phyloP scores from a whole-genome alignment of 2,797 vertebrate genomes.

The Ctenochaetus hawaiiensis region DNA sequence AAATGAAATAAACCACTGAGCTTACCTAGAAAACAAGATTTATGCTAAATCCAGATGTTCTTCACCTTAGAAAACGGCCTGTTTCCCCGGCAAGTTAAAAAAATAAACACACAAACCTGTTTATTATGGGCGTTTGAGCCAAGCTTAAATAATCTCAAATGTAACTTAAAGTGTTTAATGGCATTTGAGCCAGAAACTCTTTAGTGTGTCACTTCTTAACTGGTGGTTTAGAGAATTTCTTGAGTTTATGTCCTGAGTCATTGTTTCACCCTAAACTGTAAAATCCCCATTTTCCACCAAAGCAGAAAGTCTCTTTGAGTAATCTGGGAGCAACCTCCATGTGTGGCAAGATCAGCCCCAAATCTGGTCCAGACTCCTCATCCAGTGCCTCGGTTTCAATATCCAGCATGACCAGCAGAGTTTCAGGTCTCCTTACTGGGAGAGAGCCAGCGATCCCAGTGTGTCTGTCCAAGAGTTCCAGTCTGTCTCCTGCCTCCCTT shows the following conservation, averaged over 20 bases:
- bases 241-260: not conserved
- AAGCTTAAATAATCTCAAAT: not conserved
- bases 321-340: slow-evolving; percentile 37
- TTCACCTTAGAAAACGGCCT: not conserved
- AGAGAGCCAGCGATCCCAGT: slow-evolving; percentile 53
- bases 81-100: not conserved
- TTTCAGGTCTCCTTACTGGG: slow-evolving; percentile 43
- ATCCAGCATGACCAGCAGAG: slow-evolving; percentile 59
- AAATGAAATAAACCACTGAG: slow-evolving; percentile 58
- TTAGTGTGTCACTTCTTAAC: slow-evolving; percentile 8
- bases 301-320: slow-evolving; percentile 14
- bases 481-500: slow-evolving; percentile 49
- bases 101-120: not conserved
- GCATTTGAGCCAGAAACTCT: not conserved
- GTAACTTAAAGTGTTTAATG: not conserved
- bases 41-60: slow-evolving; percentile 11
- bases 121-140: not conserved
- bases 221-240: slow-evolving; percentile 9
- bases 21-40: slow-evolving; percentile 15
- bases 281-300: slow-evolving; percentile 21
- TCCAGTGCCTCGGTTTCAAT: slow-evolving; percentile 18
- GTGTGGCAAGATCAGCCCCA: slow-evolving; percentile 8
- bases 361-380: slow-evolving; percentile 39
- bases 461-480: slow-evolving; percentile 54
- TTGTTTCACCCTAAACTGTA: slow-evolving; percentile 19